These are phyloP conservation scores for Diarsia dahlii DNA, from an alignment of 2,888 invertebrate species.

Conservation along the genomic window DNA sequence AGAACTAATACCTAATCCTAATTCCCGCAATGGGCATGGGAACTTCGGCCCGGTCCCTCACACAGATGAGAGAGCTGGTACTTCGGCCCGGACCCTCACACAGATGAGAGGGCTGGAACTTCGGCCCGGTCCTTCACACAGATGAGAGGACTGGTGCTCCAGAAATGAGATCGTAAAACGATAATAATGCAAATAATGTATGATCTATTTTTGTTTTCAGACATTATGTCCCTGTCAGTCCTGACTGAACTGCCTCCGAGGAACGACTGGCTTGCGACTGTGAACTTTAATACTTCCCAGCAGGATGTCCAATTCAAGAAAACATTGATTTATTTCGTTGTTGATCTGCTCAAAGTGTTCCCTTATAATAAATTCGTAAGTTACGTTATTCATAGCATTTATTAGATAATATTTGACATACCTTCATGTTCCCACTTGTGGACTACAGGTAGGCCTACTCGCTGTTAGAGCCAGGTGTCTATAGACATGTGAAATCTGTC, in stretches of 20 bases:
- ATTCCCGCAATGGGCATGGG: background rate
- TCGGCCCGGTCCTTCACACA: too few relatives aligned
- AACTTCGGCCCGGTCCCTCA: background rate
- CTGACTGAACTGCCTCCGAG: conserved; percentile 79
- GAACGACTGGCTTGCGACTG: conserved; percentile 76
- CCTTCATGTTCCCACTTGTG: too few relatives aligned
- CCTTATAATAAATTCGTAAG: conserved; percentile 81
- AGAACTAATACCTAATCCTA: background rate
- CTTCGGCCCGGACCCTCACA: background rate
- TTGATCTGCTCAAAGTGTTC: conserved; percentile 77
- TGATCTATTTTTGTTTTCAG: conserved; percentile 28
- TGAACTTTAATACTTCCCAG: conserved; percentile 76
- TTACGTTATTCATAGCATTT: conserved; percentile 28
- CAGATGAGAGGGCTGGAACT: background rate
- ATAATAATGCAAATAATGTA: background rate
- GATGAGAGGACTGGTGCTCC: background rate
- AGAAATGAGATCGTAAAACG: background rate
- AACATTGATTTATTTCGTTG: conserved; percentile 77
- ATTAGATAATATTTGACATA: too few relatives aligned
- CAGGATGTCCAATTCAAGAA: conserved; percentile 84
- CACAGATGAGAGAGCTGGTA: background rate
- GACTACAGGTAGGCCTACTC: too few relatives aligned
- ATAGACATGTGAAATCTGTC: too few relatives aligned
- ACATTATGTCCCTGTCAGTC: conserved; percentile 80
- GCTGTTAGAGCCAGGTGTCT: too few relatives aligned